Evolutionary conservation across 2,888 invertebrate genomes (phyloP).

Genomic region (Hartigia nigra): DNA sequence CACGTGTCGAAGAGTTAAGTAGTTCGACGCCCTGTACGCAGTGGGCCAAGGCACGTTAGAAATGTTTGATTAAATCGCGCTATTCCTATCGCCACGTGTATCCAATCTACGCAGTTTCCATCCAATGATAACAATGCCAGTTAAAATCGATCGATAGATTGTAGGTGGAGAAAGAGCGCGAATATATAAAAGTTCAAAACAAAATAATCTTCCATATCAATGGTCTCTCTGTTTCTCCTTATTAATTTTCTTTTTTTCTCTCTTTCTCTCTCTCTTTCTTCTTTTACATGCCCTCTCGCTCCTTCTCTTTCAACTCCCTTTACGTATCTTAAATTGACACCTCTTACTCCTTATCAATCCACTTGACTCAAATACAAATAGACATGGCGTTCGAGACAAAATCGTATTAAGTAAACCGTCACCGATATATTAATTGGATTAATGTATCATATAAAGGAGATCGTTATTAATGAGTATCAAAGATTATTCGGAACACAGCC

Average conservation of each 20-base stretch:
- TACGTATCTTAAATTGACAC: neutral
- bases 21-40: neutral
- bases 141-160: neutral
- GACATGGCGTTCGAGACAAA: neutral
- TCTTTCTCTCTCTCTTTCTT: neutral
- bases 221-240: too few relatives aligned
- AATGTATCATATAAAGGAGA: neutral
- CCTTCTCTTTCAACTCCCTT: neutral
- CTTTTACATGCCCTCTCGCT: neutral
- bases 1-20: neutral
- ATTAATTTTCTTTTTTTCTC: neutral
- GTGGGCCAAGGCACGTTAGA: neutral
- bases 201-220: neutral
- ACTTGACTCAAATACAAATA: neutral
- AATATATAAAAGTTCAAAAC: neutral
- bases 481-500: neutral
- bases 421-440: neutral
- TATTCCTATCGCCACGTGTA: neutral
- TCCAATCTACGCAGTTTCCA: neutral
- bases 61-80: neutral
- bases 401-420: neutral
- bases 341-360: neutral
- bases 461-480: neutral
- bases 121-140: neutral
- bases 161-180: neutral